These are phyloP conservation scores for Muscicapa adusta DNA, from an alignment of 2,113 vertebrate genomes.

Conservation along the genomic window DNA sequence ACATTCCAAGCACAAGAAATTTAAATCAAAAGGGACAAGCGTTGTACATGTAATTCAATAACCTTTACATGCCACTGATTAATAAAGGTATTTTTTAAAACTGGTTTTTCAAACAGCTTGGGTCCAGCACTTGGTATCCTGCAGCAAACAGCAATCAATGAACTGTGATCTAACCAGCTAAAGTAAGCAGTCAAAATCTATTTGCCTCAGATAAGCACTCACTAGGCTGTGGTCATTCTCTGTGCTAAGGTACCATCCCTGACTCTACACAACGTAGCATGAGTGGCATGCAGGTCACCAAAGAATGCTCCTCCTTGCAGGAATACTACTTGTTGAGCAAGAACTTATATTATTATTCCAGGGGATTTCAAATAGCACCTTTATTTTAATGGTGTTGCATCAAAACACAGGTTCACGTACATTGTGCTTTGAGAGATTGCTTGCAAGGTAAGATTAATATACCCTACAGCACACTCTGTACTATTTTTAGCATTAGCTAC, in stretches of 20 bases:
- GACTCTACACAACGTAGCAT: neutral
- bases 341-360: neutral
- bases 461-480: conserved; percentile 7
- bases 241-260: neutral
- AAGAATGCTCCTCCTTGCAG: neutral
- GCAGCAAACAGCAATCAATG: conserved; percentile 53
- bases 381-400: neutral
- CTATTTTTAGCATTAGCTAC: conserved; percentile 17
- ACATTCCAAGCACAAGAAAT: neutral
- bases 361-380: neutral
- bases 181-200: conserved; percentile 64
- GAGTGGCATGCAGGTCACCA: neutral
- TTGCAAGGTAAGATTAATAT: conserved; percentile 31
- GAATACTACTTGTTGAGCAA: conserved; percentile 12
- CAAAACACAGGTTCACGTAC: neutral
- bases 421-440: conserved; percentile 1
- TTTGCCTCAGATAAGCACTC: conserved; percentile 57
- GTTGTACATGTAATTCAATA: neutral
- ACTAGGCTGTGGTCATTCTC: neutral
- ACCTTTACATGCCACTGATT: neutral
- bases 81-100: conserved; percentile 27
- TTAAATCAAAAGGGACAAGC: neutral
- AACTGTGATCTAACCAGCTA: conserved; percentile 53
- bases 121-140: neutral
- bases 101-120: neutral